Conservation (phyloP, 2,888 invertebrate genomes). For the Invenusta paracnida region DNA sequence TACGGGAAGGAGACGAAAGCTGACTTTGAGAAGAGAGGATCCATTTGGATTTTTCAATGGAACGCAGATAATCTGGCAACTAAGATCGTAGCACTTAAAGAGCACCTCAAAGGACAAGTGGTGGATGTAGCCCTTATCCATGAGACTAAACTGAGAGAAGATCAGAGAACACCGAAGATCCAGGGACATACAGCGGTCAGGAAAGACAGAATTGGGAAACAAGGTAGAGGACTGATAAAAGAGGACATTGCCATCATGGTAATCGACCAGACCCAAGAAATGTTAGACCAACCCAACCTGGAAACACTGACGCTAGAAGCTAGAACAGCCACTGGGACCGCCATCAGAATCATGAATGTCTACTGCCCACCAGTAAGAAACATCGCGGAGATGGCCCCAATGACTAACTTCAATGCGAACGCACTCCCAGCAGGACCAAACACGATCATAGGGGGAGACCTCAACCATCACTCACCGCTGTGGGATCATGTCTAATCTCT, state of each 20-base stretch:
- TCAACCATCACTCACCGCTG: background rate
- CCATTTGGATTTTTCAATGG: background rate
- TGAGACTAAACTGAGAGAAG: too few species aligned
- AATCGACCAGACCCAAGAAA: background rate
- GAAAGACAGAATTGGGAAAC: background rate
- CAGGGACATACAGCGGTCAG: background rate
- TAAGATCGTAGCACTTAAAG: background rate
- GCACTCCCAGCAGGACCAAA: background rate
- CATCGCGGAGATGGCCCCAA: background rate
- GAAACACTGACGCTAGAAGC: background rate
- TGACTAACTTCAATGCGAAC: background rate
- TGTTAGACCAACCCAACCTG: background rate
- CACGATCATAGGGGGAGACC: background rate
- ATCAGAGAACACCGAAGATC: too few species aligned
- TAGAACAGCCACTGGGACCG: background rate
- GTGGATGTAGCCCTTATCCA: too few species aligned
- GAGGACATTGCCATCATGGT: background rate
- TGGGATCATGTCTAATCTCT: background rate
- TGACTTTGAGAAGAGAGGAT: background rate
- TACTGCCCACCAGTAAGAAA: background rate
- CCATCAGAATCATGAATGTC: background rate
- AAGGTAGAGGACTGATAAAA: background rate
- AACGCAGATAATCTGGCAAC: background rate
- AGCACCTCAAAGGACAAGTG: too few species aligned
- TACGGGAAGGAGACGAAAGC: background rate